phyloP scores from a whole-genome alignment of 2,888 invertebrate genomes.

The Megastigmus dorsalis region DNA sequence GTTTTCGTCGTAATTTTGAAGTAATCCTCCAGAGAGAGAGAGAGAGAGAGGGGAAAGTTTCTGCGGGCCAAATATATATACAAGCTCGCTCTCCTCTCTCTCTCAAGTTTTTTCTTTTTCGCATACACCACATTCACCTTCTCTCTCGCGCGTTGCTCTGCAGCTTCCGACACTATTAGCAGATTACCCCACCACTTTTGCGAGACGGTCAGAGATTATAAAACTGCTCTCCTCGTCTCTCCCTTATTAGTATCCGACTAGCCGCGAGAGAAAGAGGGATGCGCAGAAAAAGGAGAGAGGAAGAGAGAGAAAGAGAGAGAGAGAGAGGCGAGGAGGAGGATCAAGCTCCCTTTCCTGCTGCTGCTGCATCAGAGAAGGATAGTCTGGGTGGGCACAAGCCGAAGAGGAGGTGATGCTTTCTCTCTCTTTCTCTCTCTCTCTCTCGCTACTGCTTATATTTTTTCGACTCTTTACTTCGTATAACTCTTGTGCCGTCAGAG shows the following conservation, averaged over 20 bases:
- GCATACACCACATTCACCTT: slow-evolving; percentile 26
- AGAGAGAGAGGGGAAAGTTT: too few relatives aligned
- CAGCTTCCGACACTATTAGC: slow-evolving; percentile 61
- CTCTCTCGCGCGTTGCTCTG: slow-evolving; percentile 1
- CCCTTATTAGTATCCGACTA: neutral
- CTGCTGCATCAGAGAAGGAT: neutral
- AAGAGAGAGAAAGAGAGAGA: neutral
- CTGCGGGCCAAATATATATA: slow-evolving; percentile 31
- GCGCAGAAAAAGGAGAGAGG: neutral
- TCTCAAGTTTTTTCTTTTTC: slow-evolving; percentile 26
- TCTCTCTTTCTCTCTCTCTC: neutral
- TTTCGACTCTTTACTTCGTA: slow-evolving; percentile 13
- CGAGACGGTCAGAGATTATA: slow-evolving; percentile 59
- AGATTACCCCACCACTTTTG: slow-evolving; percentile 57
- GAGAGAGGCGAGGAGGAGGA: neutral
- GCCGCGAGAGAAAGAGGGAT: neutral
- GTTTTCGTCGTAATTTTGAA: slow-evolving; percentile 53
- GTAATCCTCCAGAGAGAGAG: slow-evolving; percentile 46
- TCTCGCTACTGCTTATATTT: neutral
- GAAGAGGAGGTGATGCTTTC: too few relatives aligned
- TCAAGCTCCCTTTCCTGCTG: too few relatives aligned
- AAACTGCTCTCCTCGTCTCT: slow-evolving; percentile 29
- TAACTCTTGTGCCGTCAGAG: neutral
- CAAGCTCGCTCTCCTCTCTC: slow-evolving; percentile 1
- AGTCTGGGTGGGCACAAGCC: neutral